Percentiles rank a stretch among this genome's conserved stretches.
phyloP scores from a whole-genome alignment of 2,888 invertebrate species.

The Caenorhabditis becei region DNA sequence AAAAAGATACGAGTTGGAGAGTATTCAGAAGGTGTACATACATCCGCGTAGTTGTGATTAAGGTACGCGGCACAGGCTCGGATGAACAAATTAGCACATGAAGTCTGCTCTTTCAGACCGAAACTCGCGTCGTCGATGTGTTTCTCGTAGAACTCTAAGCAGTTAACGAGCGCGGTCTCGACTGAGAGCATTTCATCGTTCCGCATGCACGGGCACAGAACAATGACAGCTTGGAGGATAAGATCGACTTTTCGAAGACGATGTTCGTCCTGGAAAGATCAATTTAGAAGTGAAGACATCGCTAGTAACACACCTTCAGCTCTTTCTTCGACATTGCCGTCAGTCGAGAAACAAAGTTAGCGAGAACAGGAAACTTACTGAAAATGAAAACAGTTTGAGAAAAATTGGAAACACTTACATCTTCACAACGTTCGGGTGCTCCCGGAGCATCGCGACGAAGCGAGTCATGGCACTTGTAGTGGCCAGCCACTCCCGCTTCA shows the following conservation, averaged over 20 bases:
- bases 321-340: slow-evolving; percentile 38
- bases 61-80: slow-evolving; percentile 49
- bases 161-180: slow-evolving; percentile 49
- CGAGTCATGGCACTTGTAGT: slow-evolving; percentile 44
- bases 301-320: slow-evolving; percentile 19
- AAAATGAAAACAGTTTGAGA: not conserved
- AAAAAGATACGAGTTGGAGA: not conserved
- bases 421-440: slow-evolving; percentile 57
- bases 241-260: slow-evolving; percentile 48
- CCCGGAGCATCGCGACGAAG: slow-evolving; percentile 43
- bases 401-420: slow-evolving; percentile 17
- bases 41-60: slow-evolving; percentile 34
- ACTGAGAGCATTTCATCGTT: slow-evolving; percentile 39
- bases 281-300: not conserved
- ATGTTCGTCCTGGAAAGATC: slow-evolving; percentile 32
- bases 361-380: slow-evolving; percentile 59
- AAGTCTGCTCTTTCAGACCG: slow-evolving; percentile 38
- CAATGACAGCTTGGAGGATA: slow-evolving; percentile 32
- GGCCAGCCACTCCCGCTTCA: slow-evolving; percentile 35
- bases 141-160: slow-evolving; percentile 57
- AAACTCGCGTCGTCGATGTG: slow-evolving; percentile 52
- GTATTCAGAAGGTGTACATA: not conserved
- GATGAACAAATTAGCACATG: slow-evolving; percentile 40
- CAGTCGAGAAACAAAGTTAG: slow-evolving; percentile 43
- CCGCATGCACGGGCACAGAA: slow-evolving; percentile 24